A percentile compares a stretch with the other conserved stretches of the same genome.
phyloP scores from a whole-genome alignment of 2,113 vertebrate species.

The Cichladusa arquata region DNA sequence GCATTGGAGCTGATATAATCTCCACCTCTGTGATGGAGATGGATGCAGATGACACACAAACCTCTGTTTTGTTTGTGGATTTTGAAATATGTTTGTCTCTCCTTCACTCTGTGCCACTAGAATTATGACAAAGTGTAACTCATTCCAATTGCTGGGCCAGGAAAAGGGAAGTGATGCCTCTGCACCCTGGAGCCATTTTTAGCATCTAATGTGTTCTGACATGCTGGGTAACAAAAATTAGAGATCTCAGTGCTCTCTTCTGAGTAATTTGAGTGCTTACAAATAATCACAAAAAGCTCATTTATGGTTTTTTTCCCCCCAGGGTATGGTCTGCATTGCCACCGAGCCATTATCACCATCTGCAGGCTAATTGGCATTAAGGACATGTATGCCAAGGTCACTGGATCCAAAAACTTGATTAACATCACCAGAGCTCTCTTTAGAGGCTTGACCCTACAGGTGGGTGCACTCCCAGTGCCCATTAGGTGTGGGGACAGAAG shows the following conservation, averaged over 20 bases:
- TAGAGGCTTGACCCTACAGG: slow-evolving; percentile 83
- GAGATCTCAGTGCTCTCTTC: neutral
- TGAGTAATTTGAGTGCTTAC: neutral
- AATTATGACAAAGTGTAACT: neutral
- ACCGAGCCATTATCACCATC: slow-evolving; percentile 91
- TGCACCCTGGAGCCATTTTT: neutral
- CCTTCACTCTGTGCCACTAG: neutral
- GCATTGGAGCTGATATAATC: neutral
- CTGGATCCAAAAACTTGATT: slow-evolving; percentile 86
- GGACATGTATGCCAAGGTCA: slow-evolving; percentile 92
- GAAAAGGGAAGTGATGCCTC: neutral
- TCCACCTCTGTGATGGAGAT: neutral
- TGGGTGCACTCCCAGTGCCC: slow-evolving; percentile 7
- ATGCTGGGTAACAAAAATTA: neutral
- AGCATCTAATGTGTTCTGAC: neutral
- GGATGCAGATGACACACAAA: neutral
- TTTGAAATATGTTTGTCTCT: neutral
- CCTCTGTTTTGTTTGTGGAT: neutral
- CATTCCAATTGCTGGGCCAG: neutral
- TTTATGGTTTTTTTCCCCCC: neutral
- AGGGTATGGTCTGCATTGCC: slow-evolving; percentile 93
- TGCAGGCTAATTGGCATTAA: slow-evolving; percentile 91
- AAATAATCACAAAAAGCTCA: neutral
- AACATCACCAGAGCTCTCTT: slow-evolving; percentile 91
- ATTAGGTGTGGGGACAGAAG: neutral